Evolutionary conservation across 2,797 vertebrate species (phyloP).

Genomic region (Taeniopygia guttata): DNA sequence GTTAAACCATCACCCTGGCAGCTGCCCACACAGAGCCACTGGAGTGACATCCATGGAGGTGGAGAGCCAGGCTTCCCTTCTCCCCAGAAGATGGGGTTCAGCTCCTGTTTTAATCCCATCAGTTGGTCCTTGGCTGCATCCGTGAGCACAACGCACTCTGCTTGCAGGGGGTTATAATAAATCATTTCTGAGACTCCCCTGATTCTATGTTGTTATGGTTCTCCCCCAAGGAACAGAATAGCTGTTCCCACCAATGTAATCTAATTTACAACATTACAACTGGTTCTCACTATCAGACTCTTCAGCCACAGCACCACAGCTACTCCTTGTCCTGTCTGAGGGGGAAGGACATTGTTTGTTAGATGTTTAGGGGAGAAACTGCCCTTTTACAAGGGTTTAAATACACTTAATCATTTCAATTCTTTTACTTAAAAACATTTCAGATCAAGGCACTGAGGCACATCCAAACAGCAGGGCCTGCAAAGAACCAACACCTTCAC

Average conservation of each 20-base stretch:
- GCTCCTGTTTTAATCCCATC: background rate
- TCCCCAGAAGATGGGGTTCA: accelerated
- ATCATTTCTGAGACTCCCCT: background rate
- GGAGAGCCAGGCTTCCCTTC: too few relatives aligned
- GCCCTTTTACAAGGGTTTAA: background rate
- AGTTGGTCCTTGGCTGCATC: accelerated
- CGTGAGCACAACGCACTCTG: accelerated
- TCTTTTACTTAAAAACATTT: background rate
- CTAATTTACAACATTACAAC: accelerated
- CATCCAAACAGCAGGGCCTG: background rate
- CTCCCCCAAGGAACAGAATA: background rate
- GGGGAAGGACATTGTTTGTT: background rate
- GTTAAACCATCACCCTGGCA: background rate
- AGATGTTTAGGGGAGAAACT: background rate
- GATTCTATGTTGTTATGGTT: background rate
- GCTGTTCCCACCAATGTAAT: accelerated
- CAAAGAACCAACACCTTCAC: background rate
- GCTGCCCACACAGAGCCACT: background rate
- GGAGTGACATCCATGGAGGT: too few relatives aligned
- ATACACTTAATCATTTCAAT: background rate
- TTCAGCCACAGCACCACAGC: background rate
- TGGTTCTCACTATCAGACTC: background rate
- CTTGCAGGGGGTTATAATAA: background rate
- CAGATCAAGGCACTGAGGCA: background rate
- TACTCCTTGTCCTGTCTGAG: background rate